phyloP scores from a whole-genome alignment of 2,888 invertebrate genomes.

The Strigamia maritima region DNA sequence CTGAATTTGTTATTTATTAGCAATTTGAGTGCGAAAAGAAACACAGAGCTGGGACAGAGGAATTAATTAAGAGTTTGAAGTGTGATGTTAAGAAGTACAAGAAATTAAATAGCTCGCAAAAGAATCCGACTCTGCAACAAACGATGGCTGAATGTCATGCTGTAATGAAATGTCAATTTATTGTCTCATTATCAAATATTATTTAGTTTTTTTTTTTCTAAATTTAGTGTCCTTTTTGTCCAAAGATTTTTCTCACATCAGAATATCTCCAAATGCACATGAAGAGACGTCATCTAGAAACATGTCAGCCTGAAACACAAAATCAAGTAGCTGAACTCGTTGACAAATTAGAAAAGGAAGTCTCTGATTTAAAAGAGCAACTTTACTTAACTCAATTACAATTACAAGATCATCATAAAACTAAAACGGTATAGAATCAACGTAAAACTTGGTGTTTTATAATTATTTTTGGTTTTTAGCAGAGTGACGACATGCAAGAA shows the following conservation, averaged over 20 bases:
- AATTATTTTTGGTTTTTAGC: neutral
- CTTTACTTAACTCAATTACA: neutral
- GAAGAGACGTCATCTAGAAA: neutral
- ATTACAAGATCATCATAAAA: neutral
- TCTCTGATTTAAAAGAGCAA: neutral
- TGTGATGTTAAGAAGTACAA: constrained; percentile 26
- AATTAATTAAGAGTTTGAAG: constrained; percentile 4
- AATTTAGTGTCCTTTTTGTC: constrained; percentile 35
- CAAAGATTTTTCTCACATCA: neutral
- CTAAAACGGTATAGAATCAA: neutral
- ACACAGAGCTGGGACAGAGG: neutral
- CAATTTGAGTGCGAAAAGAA: neutral
- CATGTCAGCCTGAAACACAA: neutral
- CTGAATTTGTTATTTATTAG: constrained; percentile 1
- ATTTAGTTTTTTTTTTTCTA: neutral
- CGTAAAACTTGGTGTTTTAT: neutral
- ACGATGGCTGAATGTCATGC: neutral
- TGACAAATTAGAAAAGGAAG: constrained; percentile 25
- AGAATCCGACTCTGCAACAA: neutral
- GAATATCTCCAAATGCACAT: constrained; percentile 27
- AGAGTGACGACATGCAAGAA: neutral
- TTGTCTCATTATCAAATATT: neutral
- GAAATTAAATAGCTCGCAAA: neutral
- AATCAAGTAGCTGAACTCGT: neutral
- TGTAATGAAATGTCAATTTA: neutral